Evolutionary conservation across 2,797 vertebrate species (phyloP).

Genomic region (Acipenser oxyrinchus): DNA sequence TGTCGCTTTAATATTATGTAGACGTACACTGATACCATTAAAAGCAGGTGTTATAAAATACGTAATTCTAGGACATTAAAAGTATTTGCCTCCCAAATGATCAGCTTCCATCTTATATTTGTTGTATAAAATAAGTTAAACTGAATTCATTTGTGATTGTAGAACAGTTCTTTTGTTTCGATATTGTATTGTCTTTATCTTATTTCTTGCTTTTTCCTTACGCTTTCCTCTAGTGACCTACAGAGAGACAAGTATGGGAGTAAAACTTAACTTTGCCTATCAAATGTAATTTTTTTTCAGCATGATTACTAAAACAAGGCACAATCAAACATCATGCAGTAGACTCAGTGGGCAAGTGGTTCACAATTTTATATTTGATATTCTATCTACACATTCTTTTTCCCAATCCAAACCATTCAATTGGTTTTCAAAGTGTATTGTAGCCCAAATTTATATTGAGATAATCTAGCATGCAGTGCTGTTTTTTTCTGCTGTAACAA

Average conservation of each 20-base stretch:
- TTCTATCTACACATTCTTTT: slow-evolving; percentile 28
- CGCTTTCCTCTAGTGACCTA: slow-evolving; percentile 99
- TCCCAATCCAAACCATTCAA: slow-evolving; percentile 20
- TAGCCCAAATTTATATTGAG: not conserved
- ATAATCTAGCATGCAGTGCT: slow-evolving; percentile 1
- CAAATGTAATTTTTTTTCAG: slow-evolving; percentile 99
- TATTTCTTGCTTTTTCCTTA: slow-evolving; percentile 80
- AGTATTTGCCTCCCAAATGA: not conserved
- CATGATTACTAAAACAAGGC: slow-evolving; percentile 87
- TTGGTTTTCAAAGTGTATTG: slow-evolving; percentile 8
- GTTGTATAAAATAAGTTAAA: too few relatives aligned
- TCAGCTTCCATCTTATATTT: not conserved
- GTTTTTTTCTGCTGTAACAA: slow-evolving; percentile 6
- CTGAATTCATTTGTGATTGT: too few relatives aligned
- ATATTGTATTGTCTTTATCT: slow-evolving; percentile 79
- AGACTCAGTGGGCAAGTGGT: slow-evolving; percentile 94
- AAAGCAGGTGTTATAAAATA: slow-evolving; percentile 1
- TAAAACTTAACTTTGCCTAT: slow-evolving; percentile 99
- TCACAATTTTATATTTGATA: slow-evolving; percentile 56
- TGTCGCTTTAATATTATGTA: slow-evolving; percentile 1
- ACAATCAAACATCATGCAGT: slow-evolving; percentile 89
- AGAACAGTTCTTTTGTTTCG: slow-evolving; percentile 21
- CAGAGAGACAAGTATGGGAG: slow-evolving; percentile 99
- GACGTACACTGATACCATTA: not conserved
- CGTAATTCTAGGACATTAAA: not conserved